Conservation (phyloP, 2,888 invertebrate species). For the Meloe dianella region DNA sequence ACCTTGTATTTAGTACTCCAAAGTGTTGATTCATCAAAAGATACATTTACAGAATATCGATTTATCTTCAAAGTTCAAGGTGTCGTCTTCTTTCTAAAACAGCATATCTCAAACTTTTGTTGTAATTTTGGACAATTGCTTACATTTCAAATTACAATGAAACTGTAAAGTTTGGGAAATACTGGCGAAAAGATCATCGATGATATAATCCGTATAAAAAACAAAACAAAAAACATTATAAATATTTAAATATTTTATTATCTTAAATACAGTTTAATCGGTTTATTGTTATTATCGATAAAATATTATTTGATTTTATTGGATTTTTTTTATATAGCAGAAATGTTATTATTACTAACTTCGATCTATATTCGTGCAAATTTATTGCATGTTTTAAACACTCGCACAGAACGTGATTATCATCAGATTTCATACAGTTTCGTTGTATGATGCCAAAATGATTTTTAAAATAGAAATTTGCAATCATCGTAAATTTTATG, state of each 20-base stretch:
- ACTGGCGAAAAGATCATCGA: no score
- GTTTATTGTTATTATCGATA: background rate
- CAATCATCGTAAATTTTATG: background rate
- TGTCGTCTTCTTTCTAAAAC: background rate
- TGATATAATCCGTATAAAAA: no score
- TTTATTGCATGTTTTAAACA: constrained; percentile 1
- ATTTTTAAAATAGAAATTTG: background rate
- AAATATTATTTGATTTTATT: background rate
- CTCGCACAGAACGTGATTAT: background rate
- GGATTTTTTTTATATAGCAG: no score
- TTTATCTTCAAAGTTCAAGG: background rate
- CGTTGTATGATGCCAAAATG: background rate
- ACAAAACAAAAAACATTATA: no score
- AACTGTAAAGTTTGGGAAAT: constrained; percentile 6
- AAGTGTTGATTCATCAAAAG: no score
- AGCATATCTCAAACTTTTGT: background rate
- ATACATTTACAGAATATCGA: no score
- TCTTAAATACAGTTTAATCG: no score
- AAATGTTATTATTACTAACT: background rate
- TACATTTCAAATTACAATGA: background rate
- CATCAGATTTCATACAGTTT: background rate
- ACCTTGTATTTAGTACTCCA: no score
- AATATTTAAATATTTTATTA: no score
- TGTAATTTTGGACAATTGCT: no score
- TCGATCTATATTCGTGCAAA: background rate